phyloP scores from a whole-genome alignment of 1,140 invertebrate genomes.

The Eumaeus atala region DNA sequence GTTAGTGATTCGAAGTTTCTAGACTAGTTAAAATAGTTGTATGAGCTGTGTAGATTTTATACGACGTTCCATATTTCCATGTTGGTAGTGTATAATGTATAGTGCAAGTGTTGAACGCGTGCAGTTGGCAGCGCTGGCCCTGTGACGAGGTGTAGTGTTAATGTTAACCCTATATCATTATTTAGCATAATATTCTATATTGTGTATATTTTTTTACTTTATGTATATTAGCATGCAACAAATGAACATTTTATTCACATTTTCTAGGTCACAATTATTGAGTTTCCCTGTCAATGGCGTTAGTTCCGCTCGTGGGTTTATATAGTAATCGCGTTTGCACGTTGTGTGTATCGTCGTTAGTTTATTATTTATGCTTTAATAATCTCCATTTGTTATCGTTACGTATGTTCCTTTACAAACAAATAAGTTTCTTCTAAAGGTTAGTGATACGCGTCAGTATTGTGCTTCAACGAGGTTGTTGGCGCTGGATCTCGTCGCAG shows the following conservation, averaged over 20 bases:
- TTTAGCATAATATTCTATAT: no score
- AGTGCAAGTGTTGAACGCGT: conserved; percentile 6
- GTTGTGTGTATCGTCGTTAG: no score
- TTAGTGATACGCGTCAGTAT: conserved; percentile 13
- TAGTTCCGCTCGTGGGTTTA: no score
- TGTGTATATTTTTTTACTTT: no score
- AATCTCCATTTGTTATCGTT: neutral
- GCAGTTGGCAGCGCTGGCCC: neutral
- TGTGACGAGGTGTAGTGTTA: conserved; percentile 12
- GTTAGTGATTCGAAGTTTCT: conserved; percentile 33
- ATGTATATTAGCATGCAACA: no score
- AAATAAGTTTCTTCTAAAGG: conserved; percentile 9
- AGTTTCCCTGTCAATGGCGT: no score
- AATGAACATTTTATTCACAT: no score
- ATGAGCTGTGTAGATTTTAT: conserved; percentile 60
- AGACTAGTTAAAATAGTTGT: conserved; percentile 30
- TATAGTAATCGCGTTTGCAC: no score
- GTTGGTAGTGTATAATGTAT: conserved; percentile 27
- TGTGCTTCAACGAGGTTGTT: neutral
- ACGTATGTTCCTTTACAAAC: neutral
- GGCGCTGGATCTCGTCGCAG: no score
- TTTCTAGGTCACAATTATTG: no score
- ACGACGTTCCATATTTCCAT: conserved; percentile 52
- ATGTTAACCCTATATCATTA: no score
- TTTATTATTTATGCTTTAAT: no score